phyloP scores from a whole-genome alignment of 2,113 vertebrate species.

The Mobula birostris region DNA sequence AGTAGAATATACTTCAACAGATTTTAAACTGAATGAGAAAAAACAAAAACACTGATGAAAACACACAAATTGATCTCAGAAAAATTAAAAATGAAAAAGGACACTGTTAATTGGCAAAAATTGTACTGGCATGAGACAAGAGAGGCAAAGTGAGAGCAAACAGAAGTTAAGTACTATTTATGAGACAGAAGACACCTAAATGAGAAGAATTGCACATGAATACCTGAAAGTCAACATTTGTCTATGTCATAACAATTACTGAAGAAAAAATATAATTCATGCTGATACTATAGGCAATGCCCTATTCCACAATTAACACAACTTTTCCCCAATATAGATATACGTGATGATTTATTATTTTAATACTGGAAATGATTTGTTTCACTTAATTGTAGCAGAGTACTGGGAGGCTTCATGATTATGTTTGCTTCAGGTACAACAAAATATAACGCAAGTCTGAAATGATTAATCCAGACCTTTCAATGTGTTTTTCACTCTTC shows the following conservation, averaged over 20 bases:
- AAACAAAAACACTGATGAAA: neutral
- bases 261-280: neutral
- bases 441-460: constrained; percentile 39
- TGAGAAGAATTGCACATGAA: neutral
- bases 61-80: neutral
- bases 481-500: constrained; percentile 54
- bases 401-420: neutral
- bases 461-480: constrained; percentile 48
- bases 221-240: neutral
- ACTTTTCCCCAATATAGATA: neutral
- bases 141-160: neutral
- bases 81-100: neutral
- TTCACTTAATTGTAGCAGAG: neutral
- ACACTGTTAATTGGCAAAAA: neutral
- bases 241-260: neutral
- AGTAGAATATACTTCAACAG: neutral
- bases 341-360: neutral
- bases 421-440: neutral
- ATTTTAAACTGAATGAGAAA: neutral
- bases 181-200: neutral
- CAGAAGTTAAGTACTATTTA: neutral
- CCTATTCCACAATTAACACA: neutral
- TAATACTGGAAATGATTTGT: neutral
- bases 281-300: neutral
- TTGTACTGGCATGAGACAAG: neutral